Evolutionary conservation across 2,888 invertebrate genomes (phyloP).

Genomic region (Syrista parreyssii): DNA sequence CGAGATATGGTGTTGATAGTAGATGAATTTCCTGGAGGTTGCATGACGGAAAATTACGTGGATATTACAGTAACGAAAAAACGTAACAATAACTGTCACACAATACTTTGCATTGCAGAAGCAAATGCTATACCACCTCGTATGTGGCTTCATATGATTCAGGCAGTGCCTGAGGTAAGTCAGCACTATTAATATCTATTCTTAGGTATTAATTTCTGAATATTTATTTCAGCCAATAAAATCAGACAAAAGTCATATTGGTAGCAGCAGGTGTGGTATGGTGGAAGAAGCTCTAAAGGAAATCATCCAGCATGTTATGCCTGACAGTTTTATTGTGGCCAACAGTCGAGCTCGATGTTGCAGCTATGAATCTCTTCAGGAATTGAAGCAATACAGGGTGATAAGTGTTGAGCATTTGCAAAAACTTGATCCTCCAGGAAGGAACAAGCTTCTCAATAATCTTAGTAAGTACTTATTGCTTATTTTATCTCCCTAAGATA

Average conservation of each 20-base stretch:
- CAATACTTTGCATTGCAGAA: constrained; percentile 76
- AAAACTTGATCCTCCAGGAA: constrained; percentile 64
- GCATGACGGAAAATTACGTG: constrained; percentile 70
- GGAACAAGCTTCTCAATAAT: constrained; percentile 62
- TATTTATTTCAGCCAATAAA: constrained; percentile 40
- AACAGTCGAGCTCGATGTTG: constrained; percentile 60
- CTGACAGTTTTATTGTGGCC: constrained; percentile 65
- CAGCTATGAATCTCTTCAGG: constrained; percentile 57
- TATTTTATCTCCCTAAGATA: background rate
- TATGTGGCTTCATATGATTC: constrained; percentile 65
- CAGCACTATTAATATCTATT: background rate
- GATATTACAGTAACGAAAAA: constrained; percentile 67
- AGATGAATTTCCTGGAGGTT: constrained; percentile 75
- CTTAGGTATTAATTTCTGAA: background rate
- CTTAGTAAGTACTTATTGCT: constrained; percentile 54
- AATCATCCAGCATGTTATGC: constrained; percentile 55
- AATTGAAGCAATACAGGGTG: constrained; percentile 59
- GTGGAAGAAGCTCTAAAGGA: constrained; percentile 63
- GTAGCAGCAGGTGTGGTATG: constrained; percentile 48
- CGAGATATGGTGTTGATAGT: constrained; percentile 72
- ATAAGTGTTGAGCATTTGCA: constrained; percentile 65
- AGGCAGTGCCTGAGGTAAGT: constrained; percentile 51
- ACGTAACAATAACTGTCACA: constrained; percentile 69
- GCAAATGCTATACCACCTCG: constrained; percentile 66
- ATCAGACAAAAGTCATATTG: constrained; percentile 39